These are phyloP conservation scores for Smithornis capensis DNA, from an alignment of 2,113 vertebrate genomes.

Conservation along the genomic window DNA sequence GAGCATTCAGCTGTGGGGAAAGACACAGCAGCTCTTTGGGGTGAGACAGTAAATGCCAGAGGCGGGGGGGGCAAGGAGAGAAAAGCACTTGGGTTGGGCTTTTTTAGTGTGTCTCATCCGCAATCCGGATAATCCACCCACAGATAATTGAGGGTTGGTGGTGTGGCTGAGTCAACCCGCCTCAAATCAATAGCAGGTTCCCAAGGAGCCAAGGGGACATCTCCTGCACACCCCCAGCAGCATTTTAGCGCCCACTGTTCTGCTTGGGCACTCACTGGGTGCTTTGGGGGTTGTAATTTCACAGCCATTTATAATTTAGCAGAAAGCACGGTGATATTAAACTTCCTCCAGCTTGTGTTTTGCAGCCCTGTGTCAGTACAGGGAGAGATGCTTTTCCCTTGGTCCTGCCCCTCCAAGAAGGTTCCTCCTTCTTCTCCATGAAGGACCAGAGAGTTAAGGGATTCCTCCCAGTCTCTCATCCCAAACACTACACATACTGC, in stretches of 20 bases:
- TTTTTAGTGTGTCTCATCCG: background rate
- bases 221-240: background rate
- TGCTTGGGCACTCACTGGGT: background rate
- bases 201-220: background rate
- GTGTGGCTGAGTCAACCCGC: background rate
- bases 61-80: background rate
- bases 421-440: background rate
- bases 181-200: background rate
- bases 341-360: background rate
- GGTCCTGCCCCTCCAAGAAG: background rate
- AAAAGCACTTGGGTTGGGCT: background rate
- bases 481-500: rapidly evolving
- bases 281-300: rapidly evolving
- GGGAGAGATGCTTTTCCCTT: background rate
- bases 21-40: background rate
- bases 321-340: rapidly evolving
- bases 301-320: rapidly evolving
- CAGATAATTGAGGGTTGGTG: conserved; percentile 41
- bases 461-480: background rate
- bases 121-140: conserved; percentile 49
- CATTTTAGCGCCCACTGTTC: background rate
- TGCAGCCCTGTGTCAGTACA: rapidly evolving
- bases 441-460: background rate
- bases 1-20: background rate
- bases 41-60: background rate